Conservation (phyloP, 2,113 vertebrate species). For the Euleptes europaea region DNA sequence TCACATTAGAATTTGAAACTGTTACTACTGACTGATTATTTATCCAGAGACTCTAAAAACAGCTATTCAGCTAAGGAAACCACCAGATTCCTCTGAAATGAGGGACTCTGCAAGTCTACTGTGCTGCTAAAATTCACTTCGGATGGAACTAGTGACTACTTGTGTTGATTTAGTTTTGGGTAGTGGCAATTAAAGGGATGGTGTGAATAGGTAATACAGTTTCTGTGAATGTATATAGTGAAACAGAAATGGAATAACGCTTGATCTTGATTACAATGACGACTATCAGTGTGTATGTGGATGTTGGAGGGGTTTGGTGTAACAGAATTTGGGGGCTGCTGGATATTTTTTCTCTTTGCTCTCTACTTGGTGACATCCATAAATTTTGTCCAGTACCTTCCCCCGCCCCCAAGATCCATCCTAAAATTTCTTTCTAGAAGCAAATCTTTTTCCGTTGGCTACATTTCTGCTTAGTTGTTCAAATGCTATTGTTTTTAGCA, state of each 20-base stretch:
- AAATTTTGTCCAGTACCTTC: neutral
- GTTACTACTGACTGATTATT: neutral
- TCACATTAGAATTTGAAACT: neutral
- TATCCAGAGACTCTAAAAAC: neutral
- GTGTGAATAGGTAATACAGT: neutral
- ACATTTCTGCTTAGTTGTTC: neutral
- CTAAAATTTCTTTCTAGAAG: neutral
- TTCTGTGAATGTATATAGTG: neutral
- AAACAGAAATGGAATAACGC: neutral
- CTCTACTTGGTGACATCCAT: neutral
- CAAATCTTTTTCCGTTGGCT: neutral
- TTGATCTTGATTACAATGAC: neutral
- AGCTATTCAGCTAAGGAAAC: neutral
- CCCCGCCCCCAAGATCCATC: too few relatives aligned
- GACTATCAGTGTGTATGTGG: neutral
- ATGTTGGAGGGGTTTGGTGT: slow-evolving; percentile 1
- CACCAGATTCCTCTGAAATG: neutral
- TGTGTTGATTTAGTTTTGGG: neutral
- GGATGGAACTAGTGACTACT: neutral
- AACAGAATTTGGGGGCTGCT: neutral
- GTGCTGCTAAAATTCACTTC: neutral
- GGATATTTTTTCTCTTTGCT: neutral
- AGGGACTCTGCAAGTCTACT: neutral
- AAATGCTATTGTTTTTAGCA: neutral
- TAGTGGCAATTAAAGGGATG: neutral